Evolutionary conservation across 2,888 invertebrate species (phyloP), one percentile per base, ranked within the genome.

Genomic region (Idaea biselata): DNA sequence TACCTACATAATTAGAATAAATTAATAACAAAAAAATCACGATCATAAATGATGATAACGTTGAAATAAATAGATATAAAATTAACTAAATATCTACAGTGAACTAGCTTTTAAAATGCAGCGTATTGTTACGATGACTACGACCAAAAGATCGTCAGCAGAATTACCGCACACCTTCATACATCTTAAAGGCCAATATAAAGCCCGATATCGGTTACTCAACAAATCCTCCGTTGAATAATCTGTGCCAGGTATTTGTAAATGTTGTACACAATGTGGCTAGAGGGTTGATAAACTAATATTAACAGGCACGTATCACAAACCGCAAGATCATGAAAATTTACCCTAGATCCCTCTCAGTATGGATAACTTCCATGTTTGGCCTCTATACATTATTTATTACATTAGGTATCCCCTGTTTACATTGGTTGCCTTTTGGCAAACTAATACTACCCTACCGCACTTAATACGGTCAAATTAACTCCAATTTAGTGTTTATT

Each of bases 251-350:
- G 79, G 79, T 81, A 83, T 86, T 81, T 77, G 82, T 83, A 79
- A 84, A 83, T 85, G 82, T 81, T 75, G 82, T 81, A 82, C 78
- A 86, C 80, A 84, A 78, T 84, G 83, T 78, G 86, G 85, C 74
- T 66, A 75, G 79, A 79, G 82, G 87, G 87, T 84, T 85, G 85
- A 88, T 89, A 87, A 88, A 88, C 89, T 89, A 90, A 90, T 89
- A 89, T 89, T 87, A 89, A 86, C 87, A 83, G 80, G 87, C 84
- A 83, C 81, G 85, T 85, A 88, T 87, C 84, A 81, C 78, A 82
- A 86, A 90, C 91, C 91, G 88, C 91, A 91, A 83, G 85, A 90
- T 91, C 89, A 89, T 88, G 91, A 90, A 91, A 91, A 89, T 86
- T 87, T 87, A 83, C 82, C 83, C 73, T 78, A 79, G 83, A 87